Evolutionary conservation across 2,113 vertebrate genomes (phyloP).

Genomic region (Asarcornis scutulata): DNA sequence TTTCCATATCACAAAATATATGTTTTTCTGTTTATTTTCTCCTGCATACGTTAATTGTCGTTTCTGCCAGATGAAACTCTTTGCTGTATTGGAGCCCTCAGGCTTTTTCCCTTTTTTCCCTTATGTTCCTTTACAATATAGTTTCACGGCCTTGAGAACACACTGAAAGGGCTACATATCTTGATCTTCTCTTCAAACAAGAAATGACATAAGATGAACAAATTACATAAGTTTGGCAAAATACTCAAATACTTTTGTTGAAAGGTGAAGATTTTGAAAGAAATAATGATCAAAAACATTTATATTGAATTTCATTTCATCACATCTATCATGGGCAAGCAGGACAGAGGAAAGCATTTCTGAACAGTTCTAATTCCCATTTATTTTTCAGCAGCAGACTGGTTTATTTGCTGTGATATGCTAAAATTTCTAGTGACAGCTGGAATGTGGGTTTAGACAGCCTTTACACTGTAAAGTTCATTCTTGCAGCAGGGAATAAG

Average conservation of each 20-base stretch:
- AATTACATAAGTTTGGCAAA: background rate
- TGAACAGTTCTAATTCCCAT: slow-evolving; percentile 15
- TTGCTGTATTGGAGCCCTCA: background rate
- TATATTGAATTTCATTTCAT: background rate
- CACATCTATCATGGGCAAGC: background rate
- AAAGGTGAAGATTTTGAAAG: background rate
- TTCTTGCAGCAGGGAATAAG: slow-evolving; percentile 31
- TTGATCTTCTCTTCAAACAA: background rate
- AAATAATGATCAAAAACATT: background rate
- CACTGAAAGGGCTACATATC: background rate
- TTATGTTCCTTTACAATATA: background rate
- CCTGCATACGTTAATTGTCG: slow-evolving; percentile 12
- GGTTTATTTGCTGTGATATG: slow-evolving; percentile 55
- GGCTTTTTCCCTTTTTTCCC: background rate
- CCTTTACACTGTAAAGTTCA: slow-evolving; percentile 57
- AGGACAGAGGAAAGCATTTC: background rate
- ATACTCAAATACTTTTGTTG: background rate
- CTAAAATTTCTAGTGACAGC: slow-evolving; percentile 44
- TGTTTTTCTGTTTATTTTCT: slow-evolving; percentile 35
- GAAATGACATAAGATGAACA: background rate
- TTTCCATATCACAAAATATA: slow-evolving; percentile 22
- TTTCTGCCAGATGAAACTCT: slow-evolving; percentile 17
- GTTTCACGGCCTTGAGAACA: slow-evolving; percentile 3
- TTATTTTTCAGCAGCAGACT: slow-evolving; percentile 47
- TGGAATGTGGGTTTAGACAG: slow-evolving; percentile 52